phyloP scores from a whole-genome alignment of 2,888 invertebrate species.

The Osedax fenrisi region DNA sequence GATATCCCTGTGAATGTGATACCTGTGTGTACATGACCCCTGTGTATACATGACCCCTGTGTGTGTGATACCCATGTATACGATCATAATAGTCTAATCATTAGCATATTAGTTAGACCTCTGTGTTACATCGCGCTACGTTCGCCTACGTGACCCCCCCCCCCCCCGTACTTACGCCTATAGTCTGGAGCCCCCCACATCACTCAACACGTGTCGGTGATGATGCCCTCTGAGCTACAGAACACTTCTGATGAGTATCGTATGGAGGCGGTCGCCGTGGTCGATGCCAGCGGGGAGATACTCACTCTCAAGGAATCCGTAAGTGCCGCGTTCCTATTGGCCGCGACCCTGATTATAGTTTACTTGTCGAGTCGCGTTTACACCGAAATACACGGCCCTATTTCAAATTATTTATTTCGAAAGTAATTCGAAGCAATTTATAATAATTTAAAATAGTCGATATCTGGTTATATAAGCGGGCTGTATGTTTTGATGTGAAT shows the following conservation, averaged over 20 bases:
- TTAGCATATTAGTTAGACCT: too few relatives aligned
- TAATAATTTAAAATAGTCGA: too few relatives aligned
- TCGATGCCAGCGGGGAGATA: slow-evolving; percentile 45
- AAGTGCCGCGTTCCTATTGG: background rate
- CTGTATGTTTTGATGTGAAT: too few relatives aligned
- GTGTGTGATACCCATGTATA: too few relatives aligned
- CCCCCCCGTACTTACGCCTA: background rate
- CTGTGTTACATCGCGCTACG: background rate
- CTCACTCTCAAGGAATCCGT: slow-evolving; percentile 44
- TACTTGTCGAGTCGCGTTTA: slow-evolving; percentile 12
- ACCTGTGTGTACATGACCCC: too few relatives aligned
- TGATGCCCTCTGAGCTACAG: slow-evolving; percentile 44
- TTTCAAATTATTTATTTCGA: too few relatives aligned
- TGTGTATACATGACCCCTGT: too few relatives aligned
- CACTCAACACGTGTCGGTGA: slow-evolving; percentile 39
- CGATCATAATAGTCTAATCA: too few relatives aligned
- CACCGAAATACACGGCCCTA: too few relatives aligned
- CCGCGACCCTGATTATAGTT: background rate
- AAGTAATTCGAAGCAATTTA: too few relatives aligned
- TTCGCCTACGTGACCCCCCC: background rate
- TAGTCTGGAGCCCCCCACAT: slow-evolving; percentile 42
- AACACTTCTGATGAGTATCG: slow-evolving; percentile 39
- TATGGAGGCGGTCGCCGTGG: slow-evolving; percentile 45
- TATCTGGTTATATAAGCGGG: too few relatives aligned
- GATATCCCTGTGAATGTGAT: too few relatives aligned